phyloP scores from a whole-genome alignment of 2,797 vertebrate genomes.

The Enteromius treurensis region DNA sequence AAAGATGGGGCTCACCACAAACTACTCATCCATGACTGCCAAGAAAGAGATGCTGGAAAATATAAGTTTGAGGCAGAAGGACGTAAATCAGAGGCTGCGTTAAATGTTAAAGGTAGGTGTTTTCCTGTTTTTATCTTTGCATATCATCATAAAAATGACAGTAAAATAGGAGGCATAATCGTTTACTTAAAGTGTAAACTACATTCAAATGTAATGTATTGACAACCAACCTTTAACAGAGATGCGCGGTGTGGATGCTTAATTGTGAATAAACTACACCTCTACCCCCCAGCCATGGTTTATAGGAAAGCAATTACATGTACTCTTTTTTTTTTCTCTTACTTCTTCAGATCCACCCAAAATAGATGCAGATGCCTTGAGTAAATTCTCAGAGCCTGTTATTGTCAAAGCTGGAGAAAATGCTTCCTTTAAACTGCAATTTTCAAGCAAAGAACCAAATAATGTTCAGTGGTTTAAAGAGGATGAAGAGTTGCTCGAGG shows the following conservation, averaged over 20 bases:
- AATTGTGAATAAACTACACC: background rate
- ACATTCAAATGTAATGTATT: background rate
- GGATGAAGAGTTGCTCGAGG: constrained; percentile 74
- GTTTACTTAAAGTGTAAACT: background rate
- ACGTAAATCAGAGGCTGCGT: constrained; percentile 82
- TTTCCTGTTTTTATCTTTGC: background rate
- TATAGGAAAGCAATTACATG: background rate
- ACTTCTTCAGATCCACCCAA: constrained; percentile 80
- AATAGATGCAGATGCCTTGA: constrained; percentile 76
- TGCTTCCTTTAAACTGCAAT: constrained; percentile 81
- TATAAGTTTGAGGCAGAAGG: constrained; percentile 87
- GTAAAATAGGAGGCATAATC: background rate
- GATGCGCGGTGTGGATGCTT: background rate
- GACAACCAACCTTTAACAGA: background rate
- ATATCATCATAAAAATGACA: background rate
- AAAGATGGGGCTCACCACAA: constrained; percentile 82
- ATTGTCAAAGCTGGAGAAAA: constrained; percentile 83
- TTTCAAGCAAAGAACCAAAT: constrained; percentile 78
- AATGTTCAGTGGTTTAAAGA: constrained; percentile 85
- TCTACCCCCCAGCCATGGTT: background rate
- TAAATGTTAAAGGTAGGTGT: constrained; percentile 80
- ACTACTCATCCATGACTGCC: constrained; percentile 77
- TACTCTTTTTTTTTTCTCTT: background rate
- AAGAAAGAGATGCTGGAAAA: constrained; percentile 77
- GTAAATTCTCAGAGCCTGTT: constrained; percentile 78